Conservation (phyloP, 2,113 vertebrate genomes). For the Stercorarius parasiticus region DNA sequence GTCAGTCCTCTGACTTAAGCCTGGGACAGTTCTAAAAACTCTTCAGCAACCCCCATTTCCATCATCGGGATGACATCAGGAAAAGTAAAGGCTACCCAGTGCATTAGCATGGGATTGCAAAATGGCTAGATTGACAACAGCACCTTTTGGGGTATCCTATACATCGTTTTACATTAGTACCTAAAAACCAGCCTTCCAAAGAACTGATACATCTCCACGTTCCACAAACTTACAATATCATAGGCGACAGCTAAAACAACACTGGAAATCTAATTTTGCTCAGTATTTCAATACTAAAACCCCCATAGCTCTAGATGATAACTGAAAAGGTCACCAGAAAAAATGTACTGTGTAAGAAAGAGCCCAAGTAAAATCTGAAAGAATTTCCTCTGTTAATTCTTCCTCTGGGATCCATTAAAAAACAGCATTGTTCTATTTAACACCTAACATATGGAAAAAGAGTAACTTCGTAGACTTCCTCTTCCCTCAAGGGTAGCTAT, state of each 20-base stretch:
- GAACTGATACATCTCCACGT: not conserved
- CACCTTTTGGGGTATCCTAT: fast-evolving
- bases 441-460: not conserved
- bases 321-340: not conserved
- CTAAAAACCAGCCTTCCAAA: not conserved
- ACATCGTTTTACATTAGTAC: not conserved
- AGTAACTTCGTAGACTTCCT: not conserved
- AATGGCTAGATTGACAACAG: not conserved
- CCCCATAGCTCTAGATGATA: not conserved
- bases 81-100: not conserved
- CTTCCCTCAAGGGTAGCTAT: not conserved
- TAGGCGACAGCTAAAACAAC: not conserved
- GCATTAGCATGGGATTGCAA: not conserved
- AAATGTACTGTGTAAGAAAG: not conserved
- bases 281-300: not conserved
- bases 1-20: not conserved
- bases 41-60: not conserved
- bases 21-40: not conserved
- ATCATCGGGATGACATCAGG: not conserved
- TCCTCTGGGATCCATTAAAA: not conserved
- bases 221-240: not conserved
- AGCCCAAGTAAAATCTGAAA: not conserved
- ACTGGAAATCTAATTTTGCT: not conserved
- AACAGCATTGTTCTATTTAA: not conserved
- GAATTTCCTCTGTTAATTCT: not conserved